phyloP scores from a whole-genome alignment of 1,140 invertebrate genomes.

The Aphelenchoides avenae region DNA sequence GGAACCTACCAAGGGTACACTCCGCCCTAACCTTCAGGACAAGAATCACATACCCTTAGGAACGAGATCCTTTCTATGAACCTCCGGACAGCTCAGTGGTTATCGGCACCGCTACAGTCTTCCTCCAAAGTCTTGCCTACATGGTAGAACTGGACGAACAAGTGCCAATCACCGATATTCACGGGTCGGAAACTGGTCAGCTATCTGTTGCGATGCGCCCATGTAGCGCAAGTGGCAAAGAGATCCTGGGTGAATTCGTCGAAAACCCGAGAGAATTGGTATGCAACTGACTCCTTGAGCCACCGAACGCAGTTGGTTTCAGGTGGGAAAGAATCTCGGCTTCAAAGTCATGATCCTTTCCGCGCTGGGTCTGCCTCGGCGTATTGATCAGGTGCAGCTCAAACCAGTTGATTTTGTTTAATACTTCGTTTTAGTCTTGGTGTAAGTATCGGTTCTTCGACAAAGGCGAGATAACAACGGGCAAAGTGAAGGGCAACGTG shows the following conservation, averaged over 20 bases:
- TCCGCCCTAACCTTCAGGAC: too few species aligned
- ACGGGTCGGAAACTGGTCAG: slow-evolving; percentile 65
- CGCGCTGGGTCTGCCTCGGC: slow-evolving; percentile 46
- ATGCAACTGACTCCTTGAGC: slow-evolving; percentile 2
- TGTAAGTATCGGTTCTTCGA: slow-evolving; percentile 66
- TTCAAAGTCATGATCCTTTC: slow-evolving; percentile 58
- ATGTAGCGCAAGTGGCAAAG: slow-evolving; percentile 61
- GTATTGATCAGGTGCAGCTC: slow-evolving; percentile 38
- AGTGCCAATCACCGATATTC: slow-evolving; percentile 64
- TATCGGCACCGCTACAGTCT: slow-evolving; percentile 67
- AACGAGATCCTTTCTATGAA: slow-evolving; percentile 67
- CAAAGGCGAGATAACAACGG: slow-evolving; percentile 61
- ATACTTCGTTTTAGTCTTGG: slow-evolving; percentile 59
- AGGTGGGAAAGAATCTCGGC: slow-evolving; percentile 53
- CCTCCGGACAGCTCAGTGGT: slow-evolving; percentile 64
- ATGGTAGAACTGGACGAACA: slow-evolving; percentile 66
- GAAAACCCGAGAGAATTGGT: slow-evolving; percentile 50
- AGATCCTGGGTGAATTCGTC: slow-evolving; percentile 45
- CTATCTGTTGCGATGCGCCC: slow-evolving; percentile 63
- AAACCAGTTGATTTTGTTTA: background rate
- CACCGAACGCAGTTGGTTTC: slow-evolving; percentile 12
- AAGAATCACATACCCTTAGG: slow-evolving; percentile 56
- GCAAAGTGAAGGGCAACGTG: slow-evolving; percentile 62
- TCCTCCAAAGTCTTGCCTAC: slow-evolving; percentile 65
- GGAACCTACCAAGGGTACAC: slow-evolving; percentile 63